These are phyloP conservation scores for Operophtera brumata DNA, from an alignment of 2,888 invertebrate genomes.

Conservation along the genomic window DNA sequence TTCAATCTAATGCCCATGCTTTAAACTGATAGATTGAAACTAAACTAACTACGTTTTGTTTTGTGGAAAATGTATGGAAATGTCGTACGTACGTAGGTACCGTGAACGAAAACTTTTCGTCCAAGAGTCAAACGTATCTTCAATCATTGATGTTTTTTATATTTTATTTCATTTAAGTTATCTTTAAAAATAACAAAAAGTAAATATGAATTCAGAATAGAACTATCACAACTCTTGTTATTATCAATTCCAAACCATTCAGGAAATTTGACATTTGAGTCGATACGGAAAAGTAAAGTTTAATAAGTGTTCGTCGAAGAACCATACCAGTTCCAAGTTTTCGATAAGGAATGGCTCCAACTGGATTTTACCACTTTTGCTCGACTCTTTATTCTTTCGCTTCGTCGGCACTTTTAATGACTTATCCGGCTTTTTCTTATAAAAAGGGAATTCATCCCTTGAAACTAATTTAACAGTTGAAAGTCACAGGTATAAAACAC, in stretches of 20 bases:
- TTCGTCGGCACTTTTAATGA: constrained; percentile 75
- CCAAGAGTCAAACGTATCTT: no score
- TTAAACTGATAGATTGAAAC: no score
- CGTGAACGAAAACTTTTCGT: no score
- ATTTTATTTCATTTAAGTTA: no score
- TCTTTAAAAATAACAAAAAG: constrained; percentile 29
- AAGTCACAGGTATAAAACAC: constrained; percentile 12
- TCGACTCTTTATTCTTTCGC: constrained; percentile 65
- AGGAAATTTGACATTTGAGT: constrained; percentile 57
- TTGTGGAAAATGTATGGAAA: no score
- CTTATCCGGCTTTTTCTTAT: constrained; percentile 66
- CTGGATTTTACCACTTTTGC: constrained; percentile 66
- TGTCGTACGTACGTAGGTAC: no score
- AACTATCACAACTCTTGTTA: constrained; percentile 31
- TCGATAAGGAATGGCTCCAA: constrained; percentile 58
- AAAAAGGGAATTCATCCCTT: constrained; percentile 51
- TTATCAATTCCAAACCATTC: constrained; percentile 44
- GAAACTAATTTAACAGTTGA: constrained; percentile 39
- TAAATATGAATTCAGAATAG: constrained; percentile 30
- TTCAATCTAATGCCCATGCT: no score
- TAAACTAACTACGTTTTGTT: no score
- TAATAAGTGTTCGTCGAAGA: constrained; percentile 65
- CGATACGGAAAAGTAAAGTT: constrained; percentile 68
- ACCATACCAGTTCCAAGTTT: constrained; percentile 68
- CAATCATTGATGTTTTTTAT: no score